phyloP scores from a whole-genome alignment of 2,113 vertebrate species.

The Chascanopsetta lugubris region DNA sequence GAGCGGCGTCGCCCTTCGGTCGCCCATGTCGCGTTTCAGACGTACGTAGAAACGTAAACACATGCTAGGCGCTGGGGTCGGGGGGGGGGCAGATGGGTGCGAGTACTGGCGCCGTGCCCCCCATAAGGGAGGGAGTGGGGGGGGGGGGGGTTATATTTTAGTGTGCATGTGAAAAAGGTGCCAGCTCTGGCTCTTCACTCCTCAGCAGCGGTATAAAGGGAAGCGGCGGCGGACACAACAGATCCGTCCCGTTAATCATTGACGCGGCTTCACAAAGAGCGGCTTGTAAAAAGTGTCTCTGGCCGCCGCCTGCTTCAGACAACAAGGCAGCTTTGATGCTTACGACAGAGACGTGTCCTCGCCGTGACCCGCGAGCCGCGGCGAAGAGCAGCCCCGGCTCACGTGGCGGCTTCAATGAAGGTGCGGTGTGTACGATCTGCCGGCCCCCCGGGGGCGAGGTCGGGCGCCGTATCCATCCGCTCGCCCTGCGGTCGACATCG shows the following conservation, averaged over 20 bases:
- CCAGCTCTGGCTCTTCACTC: constrained; percentile 52
- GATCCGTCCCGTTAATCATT: constrained; percentile 57
- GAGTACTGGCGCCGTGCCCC: constrained; percentile 65
- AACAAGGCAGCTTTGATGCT: constrained; percentile 52
- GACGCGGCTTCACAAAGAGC: constrained; percentile 32
- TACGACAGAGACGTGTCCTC: constrained; percentile 14
- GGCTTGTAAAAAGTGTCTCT: constrained; percentile 45
- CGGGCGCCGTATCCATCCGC: too few relatives aligned
- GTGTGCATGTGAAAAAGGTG: constrained; percentile 68
- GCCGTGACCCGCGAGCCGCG: constrained; percentile 6
- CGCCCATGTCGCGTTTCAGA: constrained; percentile 38
- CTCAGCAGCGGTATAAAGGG: constrained; percentile 36
- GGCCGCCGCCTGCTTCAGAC: constrained; percentile 23
- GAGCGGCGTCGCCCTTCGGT: constrained; percentile 39
- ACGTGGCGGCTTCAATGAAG: too few relatives aligned
- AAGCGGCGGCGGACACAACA: constrained; percentile 39
- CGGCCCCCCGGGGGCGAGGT: too few relatives aligned
- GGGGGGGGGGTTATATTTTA: constrained; percentile 38
- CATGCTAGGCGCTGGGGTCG: constrained; percentile 28
- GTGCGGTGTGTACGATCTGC: too few relatives aligned
- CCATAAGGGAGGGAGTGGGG: too few relatives aligned
- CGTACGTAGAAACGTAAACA: constrained; percentile 51
- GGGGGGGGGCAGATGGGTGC: constrained; percentile 63
- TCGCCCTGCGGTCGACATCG: too few relatives aligned
- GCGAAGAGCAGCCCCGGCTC: too few relatives aligned